phyloP scores from a whole-genome alignment of 2,797 vertebrate genomes.

The Crenuchus spilurus region DNA sequence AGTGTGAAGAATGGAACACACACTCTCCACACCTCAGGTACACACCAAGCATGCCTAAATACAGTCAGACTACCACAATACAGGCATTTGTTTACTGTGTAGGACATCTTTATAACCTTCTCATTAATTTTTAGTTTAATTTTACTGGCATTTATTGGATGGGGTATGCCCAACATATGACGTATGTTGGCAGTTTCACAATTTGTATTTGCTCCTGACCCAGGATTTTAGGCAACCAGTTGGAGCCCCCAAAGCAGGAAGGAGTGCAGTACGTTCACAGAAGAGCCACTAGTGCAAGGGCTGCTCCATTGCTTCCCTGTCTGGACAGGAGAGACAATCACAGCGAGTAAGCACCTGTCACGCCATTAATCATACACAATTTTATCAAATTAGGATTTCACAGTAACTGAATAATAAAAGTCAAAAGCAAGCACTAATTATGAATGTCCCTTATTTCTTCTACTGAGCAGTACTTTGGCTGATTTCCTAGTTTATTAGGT shows the following conservation, averaged over 20 bases:
- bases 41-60: not conserved
- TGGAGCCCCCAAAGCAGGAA: constrained; percentile 77
- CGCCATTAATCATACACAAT: too few species aligned
- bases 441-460: too few species aligned
- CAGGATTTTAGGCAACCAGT: constrained; percentile 82
- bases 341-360: constrained; percentile 74
- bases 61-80: not conserved
- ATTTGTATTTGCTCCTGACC: not conserved
- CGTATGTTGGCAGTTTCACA: not conserved
- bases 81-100: not conserved
- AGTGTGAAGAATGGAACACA: constrained; percentile 81
- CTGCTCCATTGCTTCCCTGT: constrained; percentile 38
- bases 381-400: too few species aligned
- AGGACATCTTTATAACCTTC: not conserved
- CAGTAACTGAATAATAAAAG: too few species aligned
- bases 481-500: too few species aligned
- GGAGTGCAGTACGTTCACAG: constrained; percentile 78
- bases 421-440: too few species aligned
- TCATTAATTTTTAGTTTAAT: not conserved
- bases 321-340: constrained; percentile 51
- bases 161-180: not conserved
- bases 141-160: not conserved
- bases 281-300: constrained; percentile 35
- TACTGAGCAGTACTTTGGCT: too few species aligned
- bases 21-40: constrained; percentile 84